Conservation (phyloP, 2,888 invertebrate genomes). For the Idaea aversata region DNA sequence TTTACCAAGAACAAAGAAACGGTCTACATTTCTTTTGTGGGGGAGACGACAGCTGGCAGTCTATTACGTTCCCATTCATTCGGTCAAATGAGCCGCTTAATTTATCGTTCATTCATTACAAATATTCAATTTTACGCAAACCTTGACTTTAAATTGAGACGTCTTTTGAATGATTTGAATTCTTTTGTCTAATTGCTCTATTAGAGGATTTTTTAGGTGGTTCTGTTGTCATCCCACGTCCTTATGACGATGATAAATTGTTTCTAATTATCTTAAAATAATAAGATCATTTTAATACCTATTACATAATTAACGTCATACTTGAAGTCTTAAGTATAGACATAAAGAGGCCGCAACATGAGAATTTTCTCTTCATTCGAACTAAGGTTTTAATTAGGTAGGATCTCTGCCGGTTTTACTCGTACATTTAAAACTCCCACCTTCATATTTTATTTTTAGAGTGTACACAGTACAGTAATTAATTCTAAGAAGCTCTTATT, state of each 20-base stretch:
- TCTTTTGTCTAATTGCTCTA: neutral
- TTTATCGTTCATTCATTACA: slow-evolving; percentile 65
- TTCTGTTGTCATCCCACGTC: neutral
- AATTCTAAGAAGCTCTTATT: slow-evolving; percentile 5
- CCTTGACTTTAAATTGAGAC: slow-evolving; percentile 13
- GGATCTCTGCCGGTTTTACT: no score
- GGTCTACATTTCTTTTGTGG: slow-evolving; percentile 72
- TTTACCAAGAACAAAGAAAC: slow-evolving; percentile 75
- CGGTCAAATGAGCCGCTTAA: slow-evolving; percentile 73
- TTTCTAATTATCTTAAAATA: no score
- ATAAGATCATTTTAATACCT: no score
- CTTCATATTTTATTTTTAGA: no score
- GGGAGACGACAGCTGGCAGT: slow-evolving; percentile 67
- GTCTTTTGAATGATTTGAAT: slow-evolving; percentile 1
- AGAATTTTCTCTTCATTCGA: no score
- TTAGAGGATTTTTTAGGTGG: neutral
- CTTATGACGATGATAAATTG: neutral
- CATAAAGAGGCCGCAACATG: no score
- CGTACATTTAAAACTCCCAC: no score
- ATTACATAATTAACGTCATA: no score
- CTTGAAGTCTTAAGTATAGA: no score
- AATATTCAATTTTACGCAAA: slow-evolving; percentile 54
- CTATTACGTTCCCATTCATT: slow-evolving; percentile 72
- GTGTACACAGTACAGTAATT: neutral
- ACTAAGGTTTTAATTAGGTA: no score